Base-by-base conservation (phyloP, 2,797 vertebrate species). In the Crax fasciolata region DNA sequence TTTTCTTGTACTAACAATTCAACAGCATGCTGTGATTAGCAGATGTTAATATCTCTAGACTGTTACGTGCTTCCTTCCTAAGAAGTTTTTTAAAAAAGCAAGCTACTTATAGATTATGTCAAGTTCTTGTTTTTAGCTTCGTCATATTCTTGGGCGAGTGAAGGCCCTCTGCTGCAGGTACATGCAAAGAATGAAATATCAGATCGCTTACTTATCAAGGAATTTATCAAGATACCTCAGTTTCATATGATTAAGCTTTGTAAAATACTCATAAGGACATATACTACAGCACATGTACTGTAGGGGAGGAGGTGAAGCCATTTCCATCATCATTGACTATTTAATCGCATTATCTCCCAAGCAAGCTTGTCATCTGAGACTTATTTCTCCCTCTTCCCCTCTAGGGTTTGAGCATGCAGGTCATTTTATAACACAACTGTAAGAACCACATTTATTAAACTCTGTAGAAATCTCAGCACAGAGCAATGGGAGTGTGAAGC, bases 191-290 rank as follows among this genome's bases (percentile, higher is more conserved):
- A 91, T 87, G 54, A 38, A 73, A 0, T 2, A 94, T 39, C 2
- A 28, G 72, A n/a, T 79, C 59, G 52, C 55, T 93, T 84, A 84
- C 79, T 93, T 95, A 84, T 71, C n/a, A 76, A 84, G 48, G 52
- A 90, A 72, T 80, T 94, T 94, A 77, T 93, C 3, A 15, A 79
- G 61, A 38, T 87, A 52, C 38, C 49, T 92, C 87, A 19, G 30
- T 71, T 90, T 83, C 78, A 71, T 62, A 74, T 46, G 41, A 46
- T 82, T 73, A 35, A 84, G 63, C n/a, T 63, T 13, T 1, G 1
- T 61, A 90, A 87, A 90, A 76, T 57, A 41, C 41, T 94, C 35
- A 44, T 73, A 16, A 70, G 77, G 51, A 76, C 11, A 14, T 18
- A 27, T 4, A 78, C 35, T n/a, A 21, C 11, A 75, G 39, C 12